phyloP scores from a whole-genome alignment of 1,140 invertebrate species.

The Lucilia sericata region DNA sequence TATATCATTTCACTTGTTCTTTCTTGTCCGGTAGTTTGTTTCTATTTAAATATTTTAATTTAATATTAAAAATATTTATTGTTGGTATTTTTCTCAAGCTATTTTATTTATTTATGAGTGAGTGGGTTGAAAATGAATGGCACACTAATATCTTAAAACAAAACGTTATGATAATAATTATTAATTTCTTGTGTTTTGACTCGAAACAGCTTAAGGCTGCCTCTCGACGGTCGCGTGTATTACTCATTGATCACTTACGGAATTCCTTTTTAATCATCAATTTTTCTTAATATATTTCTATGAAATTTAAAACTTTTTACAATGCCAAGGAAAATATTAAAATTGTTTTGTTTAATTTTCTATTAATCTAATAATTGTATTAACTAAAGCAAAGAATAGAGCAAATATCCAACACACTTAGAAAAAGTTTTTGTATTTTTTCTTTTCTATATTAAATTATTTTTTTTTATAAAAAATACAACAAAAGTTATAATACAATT shows the following conservation, averaged over 20 bases:
- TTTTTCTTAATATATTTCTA: not conserved
- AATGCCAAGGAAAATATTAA: too few relatives aligned
- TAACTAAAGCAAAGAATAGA: not conserved
- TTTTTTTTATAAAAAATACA: not conserved
- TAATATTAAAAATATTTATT: too few relatives aligned
- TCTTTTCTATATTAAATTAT: too few relatives aligned
- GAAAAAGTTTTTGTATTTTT: too few relatives aligned
- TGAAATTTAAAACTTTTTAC: not conserved
- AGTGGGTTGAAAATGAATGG: not conserved
- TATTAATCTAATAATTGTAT: too few relatives aligned
- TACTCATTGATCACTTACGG: conserved; percentile 23
- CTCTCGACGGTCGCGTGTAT: not conserved
- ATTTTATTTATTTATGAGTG: not conserved
- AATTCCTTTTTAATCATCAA: not conserved
- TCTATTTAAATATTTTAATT: too few relatives aligned
- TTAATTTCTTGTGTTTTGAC: not conserved
- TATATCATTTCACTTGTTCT: too few relatives aligned
- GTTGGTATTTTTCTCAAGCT: not conserved
- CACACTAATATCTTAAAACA: not conserved
- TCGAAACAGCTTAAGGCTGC: not conserved
- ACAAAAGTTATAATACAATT: not conserved
- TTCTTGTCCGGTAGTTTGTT: too few relatives aligned
- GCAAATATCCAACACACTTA: not conserved
- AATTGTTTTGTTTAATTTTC: too few relatives aligned
- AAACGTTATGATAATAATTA: not conserved